Base-by-base conservation (phyloP, 2,113 vertebrate species). In the Oncorhynchus keta region DNA sequence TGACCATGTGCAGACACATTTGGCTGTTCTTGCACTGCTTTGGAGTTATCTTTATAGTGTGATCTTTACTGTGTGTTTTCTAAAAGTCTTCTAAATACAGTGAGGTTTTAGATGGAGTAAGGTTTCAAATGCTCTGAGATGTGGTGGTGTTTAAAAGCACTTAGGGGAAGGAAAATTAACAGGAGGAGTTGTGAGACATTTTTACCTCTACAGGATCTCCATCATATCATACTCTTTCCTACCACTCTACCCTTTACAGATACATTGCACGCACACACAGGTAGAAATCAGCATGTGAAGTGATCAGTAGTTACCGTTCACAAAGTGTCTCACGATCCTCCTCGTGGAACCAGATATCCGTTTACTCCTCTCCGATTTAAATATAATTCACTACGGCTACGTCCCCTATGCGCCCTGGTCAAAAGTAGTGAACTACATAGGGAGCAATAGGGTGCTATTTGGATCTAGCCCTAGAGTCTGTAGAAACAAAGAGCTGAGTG, bases 251-350 rank as follows among this genome's bases (percentile, higher is more conserved):
- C 20, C 28, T 14, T 28, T 9, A 49, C 68, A 70, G 35, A 51
- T 11, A 49, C 45, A 22, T 9, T 35, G 5, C 20, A 26, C 45
- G 0, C 39, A 45, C 39, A 49, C 68, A 49, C n/a, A 48, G 7
- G 30, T 20, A 69, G 9, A 6, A 5, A 30, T 26, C 61, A n/a
- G 61, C 4, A 3, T 64, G 22, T 26, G 9, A 55, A 55, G 61
- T 69, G 35, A 85, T 80, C 68, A 55, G 66, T 78, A 76, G 76
- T 76, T 78, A 85, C 80, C 80, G 83, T 76, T 45, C 39, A 76
- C 76, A 79, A 77, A 79, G 45, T 55, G 51, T 81, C 79, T 81
- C 69, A 70, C 11, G 51, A 72, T 71, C 32, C 30, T 62, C 73
- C 74, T 49, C 18, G 51, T 62, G 67, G 72, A 83, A 77, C 72